A percentile compares a stretch with the other conserved stretches of the same genome.
phyloP scores from a whole-genome alignment of 2,888 invertebrate species.

The Drosophila melanosoma region DNA sequence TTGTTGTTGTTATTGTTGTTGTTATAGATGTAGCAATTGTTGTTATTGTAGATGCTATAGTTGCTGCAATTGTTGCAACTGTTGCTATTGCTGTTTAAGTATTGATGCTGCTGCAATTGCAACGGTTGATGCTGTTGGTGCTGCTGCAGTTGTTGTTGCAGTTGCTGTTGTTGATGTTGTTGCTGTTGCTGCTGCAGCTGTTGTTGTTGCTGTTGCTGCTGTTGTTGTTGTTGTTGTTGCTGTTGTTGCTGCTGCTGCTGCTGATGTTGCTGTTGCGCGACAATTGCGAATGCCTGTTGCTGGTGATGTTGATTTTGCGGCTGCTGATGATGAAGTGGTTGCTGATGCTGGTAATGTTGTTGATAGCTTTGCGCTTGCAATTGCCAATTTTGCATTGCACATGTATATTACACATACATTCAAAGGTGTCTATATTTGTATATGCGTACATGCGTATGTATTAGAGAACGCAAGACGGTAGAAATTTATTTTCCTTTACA shows the following conservation, averaged over 20 bases:
- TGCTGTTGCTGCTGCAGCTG: constrained; percentile 29
- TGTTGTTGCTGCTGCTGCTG: constrained; percentile 48
- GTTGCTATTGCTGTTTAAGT: constrained; percentile 49
- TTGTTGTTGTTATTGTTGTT: constrained; percentile 43
- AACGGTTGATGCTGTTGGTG: constrained; percentile 27
- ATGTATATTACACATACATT: constrained; percentile 53
- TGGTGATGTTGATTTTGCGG: constrained; percentile 33
- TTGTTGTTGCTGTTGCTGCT: constrained; percentile 41
- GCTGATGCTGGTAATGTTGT: constrained; percentile 61
- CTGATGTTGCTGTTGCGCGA: constrained; percentile 65
- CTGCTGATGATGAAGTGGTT: constrained; percentile 46
- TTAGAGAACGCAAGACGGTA: constrained; percentile 30
- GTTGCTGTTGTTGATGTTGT: constrained; percentile 18
- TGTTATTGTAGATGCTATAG: constrained; percentile 46
- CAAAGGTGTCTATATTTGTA: constrained; percentile 43
- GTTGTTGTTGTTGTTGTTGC: constrained; percentile 57
- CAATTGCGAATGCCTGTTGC: constrained; percentile 64
- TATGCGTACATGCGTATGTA: constrained; percentile 32
- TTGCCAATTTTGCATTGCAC: constrained; percentile 84
- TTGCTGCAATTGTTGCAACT: constrained; percentile 59
- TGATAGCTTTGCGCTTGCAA: constrained; percentile 76
- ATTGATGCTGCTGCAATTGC: constrained; percentile 30
- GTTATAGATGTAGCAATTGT: constrained; percentile 40
- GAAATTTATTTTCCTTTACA: constrained; percentile 13
- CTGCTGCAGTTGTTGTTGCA: constrained; percentile 18